phyloP scores from a whole-genome alignment of 2,888 invertebrate species.

The Diadromus collaris region DNA sequence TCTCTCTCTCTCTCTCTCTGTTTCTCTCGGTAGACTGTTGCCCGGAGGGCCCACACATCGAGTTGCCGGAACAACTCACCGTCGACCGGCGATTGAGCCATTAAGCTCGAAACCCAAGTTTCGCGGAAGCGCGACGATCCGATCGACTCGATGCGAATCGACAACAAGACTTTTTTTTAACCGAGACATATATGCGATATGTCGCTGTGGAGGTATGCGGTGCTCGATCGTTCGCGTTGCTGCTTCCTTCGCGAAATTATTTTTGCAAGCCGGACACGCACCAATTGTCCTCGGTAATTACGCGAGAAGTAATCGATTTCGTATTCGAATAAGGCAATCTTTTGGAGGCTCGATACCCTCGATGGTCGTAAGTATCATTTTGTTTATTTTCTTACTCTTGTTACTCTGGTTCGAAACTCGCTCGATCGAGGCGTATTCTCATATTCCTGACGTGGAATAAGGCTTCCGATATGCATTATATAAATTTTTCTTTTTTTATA shows the following conservation, averaged over 20 bases:
- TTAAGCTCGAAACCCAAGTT: slow-evolving; percentile 67
- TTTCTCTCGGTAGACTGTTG: slow-evolving; percentile 33
- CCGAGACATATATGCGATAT: slow-evolving; percentile 9
- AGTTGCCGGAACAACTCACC: slow-evolving; percentile 73
- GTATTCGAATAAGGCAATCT: slow-evolving; percentile 42
- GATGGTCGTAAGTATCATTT: slow-evolving; percentile 1
- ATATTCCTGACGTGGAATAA: too few relatives aligned
- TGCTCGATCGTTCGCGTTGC: neutral
- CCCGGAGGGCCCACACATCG: slow-evolving; percentile 75
- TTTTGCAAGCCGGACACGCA: slow-evolving; percentile 50
- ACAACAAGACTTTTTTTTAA: slow-evolving; percentile 44
- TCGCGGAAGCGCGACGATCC: slow-evolving; percentile 57
- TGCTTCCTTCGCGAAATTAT: slow-evolving; percentile 28
- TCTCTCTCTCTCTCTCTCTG: neutral
- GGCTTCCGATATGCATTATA: too few relatives aligned
- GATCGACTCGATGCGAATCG: slow-evolving; percentile 47
- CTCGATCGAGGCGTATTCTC: neutral
- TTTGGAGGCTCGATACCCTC: neutral
- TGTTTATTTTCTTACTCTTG: neutral
- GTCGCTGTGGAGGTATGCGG: neutral
- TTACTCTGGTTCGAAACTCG: neutral
- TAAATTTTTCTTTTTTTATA: too few relatives aligned
- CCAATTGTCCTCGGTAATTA: slow-evolving; percentile 46
- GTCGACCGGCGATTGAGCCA: slow-evolving; percentile 74
- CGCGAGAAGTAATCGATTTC: slow-evolving; percentile 52